phyloP scores from a whole-genome alignment of 2,888 invertebrate genomes.

The Sphecodes monilicornis region DNA sequence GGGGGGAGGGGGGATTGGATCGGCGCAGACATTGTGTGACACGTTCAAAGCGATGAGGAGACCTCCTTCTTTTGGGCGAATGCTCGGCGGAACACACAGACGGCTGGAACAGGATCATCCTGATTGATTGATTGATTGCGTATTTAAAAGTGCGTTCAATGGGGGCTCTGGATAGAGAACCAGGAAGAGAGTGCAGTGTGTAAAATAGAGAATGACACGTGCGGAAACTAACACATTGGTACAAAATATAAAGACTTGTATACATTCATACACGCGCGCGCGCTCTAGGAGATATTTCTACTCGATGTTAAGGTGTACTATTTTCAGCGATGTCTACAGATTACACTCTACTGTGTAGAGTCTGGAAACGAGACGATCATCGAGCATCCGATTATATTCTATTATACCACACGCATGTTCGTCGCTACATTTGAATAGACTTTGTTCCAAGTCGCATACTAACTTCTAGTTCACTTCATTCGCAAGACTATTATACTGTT shows the following conservation, averaged over 20 bases:
- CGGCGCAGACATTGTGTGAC: conserved; percentile 42
- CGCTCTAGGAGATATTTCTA: conserved; percentile 72
- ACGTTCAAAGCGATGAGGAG: conserved; percentile 63
- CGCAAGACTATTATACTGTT: conserved; percentile 44
- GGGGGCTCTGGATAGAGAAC: neutral
- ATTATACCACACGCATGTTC: conserved; percentile 71
- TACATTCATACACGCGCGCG: conserved; percentile 76
- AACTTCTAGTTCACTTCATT: conserved; percentile 65
- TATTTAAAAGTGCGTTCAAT: neutral
- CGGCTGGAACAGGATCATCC: conserved; percentile 7
- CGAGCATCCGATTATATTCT: conserved; percentile 58
- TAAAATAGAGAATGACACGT: conserved; percentile 71
- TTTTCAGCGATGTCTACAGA: conserved; percentile 76
- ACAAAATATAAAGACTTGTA: conserved; percentile 78
- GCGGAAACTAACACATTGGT: conserved; percentile 74
- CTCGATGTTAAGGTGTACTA: conserved; percentile 73
- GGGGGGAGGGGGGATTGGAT: neutral
- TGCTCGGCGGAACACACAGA: neutral
- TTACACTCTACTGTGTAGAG: conserved; percentile 79
- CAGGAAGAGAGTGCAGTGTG: conserved; percentile 68
- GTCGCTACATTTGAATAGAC: conserved; percentile 68
- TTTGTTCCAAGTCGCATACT: conserved; percentile 66
- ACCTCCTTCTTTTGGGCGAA: conserved; percentile 40
- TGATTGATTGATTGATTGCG: neutral
- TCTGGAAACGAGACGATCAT: conserved; percentile 70